These are phyloP conservation scores for Cynaeus angustus DNA, from an alignment of 2,888 invertebrate genomes.

Conservation along the genomic window DNA sequence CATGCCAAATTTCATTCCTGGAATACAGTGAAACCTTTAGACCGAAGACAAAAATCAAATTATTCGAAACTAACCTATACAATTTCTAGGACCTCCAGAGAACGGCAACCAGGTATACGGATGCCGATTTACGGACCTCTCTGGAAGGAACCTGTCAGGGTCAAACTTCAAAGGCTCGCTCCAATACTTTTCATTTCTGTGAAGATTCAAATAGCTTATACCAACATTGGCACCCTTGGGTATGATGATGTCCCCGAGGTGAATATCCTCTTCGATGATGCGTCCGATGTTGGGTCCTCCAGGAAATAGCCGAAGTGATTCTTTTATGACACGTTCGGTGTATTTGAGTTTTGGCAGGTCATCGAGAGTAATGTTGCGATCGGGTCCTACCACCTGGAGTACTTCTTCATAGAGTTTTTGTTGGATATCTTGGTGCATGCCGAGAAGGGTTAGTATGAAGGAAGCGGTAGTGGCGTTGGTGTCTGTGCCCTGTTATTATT, in stretches of 20 bases:
- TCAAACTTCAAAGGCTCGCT: conserved; percentile 75
- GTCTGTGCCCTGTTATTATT: conserved; percentile 61
- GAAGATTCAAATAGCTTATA: conserved; percentile 54
- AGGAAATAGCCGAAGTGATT: conserved; percentile 75
- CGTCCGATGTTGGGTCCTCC: conserved; percentile 74
- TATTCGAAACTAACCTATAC: conserved; percentile 69
- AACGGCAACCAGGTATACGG: conserved; percentile 73
- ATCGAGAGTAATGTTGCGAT: conserved; percentile 70
- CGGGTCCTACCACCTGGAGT: conserved; percentile 71
- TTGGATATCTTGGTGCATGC: conserved; percentile 64
- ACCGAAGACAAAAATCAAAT: conserved; percentile 1
- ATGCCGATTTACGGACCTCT: conserved; percentile 70
- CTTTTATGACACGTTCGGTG: conserved; percentile 76
- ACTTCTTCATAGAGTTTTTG: conserved; percentile 71
- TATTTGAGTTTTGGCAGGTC: conserved; percentile 75
- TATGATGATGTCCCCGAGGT: conserved; percentile 68
- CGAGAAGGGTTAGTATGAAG: conserved; percentile 61
- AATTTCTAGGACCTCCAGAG: conserved; percentile 72
- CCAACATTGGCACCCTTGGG: conserved; percentile 55
- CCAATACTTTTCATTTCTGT: conserved; percentile 73
- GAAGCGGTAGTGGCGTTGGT: conserved; percentile 60
- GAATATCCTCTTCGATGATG: conserved; percentile 71
- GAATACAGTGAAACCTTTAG: conserved; percentile 32
- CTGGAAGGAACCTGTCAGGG: conserved; percentile 76
- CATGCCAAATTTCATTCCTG: conserved; percentile 59